Conservation (phyloP, 2,113 vertebrate species). For the Gasterosteus nipponicus region DNA sequence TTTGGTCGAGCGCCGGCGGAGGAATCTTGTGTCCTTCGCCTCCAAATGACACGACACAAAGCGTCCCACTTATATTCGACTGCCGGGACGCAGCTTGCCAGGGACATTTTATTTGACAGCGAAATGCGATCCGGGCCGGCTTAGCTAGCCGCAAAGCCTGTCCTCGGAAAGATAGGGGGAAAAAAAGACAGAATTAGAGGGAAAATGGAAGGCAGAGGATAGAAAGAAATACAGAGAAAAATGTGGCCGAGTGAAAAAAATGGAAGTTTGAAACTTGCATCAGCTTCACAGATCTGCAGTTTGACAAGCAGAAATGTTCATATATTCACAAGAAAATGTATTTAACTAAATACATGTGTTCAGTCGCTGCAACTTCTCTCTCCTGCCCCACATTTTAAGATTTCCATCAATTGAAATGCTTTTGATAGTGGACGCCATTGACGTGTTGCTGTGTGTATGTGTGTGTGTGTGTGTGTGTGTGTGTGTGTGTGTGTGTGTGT, state of each 20-base stretch:
- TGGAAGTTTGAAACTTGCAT: slow-evolving; percentile 52
- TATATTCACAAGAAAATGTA: slow-evolving; percentile 50
- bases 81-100: slow-evolving; percentile 47
- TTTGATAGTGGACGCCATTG: not conserved
- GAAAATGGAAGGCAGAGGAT: slow-evolving; percentile 6
- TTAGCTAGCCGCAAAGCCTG: slow-evolving; percentile 45
- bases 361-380: slow-evolving; percentile 36
- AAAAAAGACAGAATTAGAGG: slow-evolving; percentile 25
- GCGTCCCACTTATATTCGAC: slow-evolving; percentile 56
- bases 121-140: slow-evolving; percentile 52
- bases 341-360: slow-evolving; percentile 55
- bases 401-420: slow-evolving; percentile 14
- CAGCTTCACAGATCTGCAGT: slow-evolving; percentile 57
- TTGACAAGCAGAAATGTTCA: slow-evolving; percentile 68
- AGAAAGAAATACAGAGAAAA: slow-evolving; percentile 17
- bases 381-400: not conserved
- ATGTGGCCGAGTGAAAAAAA: slow-evolving; percentile 27
- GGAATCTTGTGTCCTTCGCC: slow-evolving; percentile 62
- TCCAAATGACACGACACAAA: slow-evolving; percentile 52
- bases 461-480: not conserved
- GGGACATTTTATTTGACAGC: slow-evolving; percentile 48
- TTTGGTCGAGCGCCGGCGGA: slow-evolving; percentile 42
- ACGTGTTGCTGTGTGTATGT: not conserved
- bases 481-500: slow-evolving; percentile 2
- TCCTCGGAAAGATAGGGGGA: slow-evolving; percentile 47